Evolutionary conservation across 2,113 vertebrate genomes (phyloP).

Genomic region (Montifringilla adamsi): DNA sequence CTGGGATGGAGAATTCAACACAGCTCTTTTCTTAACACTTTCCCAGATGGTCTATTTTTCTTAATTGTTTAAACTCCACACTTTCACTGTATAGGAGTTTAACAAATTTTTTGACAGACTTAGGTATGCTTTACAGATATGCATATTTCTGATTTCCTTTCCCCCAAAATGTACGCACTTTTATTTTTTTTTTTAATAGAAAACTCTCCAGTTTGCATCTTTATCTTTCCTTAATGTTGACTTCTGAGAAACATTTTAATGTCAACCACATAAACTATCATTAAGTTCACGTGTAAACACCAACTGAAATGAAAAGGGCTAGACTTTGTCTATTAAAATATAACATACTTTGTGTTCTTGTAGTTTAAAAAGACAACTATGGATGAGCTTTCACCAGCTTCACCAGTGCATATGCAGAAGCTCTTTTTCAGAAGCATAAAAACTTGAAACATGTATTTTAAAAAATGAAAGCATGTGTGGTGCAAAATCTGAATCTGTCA

Average conservation of each 20-base stretch:
- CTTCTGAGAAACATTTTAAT: neutral
- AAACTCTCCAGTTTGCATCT: neutral
- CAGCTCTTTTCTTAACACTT: neutral
- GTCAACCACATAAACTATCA: neutral
- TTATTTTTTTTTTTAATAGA: neutral
- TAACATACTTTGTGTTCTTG: neutral
- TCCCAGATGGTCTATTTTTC: neutral
- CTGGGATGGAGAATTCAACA: neutral
- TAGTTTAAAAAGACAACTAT: neutral
- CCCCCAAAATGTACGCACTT: neutral
- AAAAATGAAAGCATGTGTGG: slow-evolving; percentile 48
- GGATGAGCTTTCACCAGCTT: neutral
- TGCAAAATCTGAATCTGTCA: slow-evolving; percentile 43
- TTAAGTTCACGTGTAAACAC: neutral
- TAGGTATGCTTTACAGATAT: neutral
- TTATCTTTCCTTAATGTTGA: neutral
- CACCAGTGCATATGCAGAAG: slow-evolving; percentile 21
- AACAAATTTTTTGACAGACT: neutral
- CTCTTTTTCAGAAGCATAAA: slow-evolving; percentile 38
- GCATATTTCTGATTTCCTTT: neutral
- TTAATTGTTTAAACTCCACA: neutral
- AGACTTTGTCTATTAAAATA: neutral
- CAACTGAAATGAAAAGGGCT: neutral
- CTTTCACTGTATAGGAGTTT: neutral
- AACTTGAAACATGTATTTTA: slow-evolving; percentile 6